Evolutionary conservation across 2,113 vertebrate genomes (phyloP).

Genomic region (Cololabis saira): DNA sequence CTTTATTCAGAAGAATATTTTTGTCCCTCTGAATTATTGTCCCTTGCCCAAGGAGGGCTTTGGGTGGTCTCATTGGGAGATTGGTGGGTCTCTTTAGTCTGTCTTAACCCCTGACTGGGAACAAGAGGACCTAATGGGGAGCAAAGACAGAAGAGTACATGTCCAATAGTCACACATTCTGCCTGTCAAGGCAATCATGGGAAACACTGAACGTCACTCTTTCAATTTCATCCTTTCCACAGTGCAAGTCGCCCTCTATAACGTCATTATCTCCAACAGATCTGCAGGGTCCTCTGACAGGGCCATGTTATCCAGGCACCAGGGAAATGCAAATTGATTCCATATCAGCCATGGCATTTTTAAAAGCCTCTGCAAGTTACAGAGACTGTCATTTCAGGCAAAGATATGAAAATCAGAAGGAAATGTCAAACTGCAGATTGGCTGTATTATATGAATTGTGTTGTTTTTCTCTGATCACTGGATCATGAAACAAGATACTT

Average conservation of each 20-base stretch:
- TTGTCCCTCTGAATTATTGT: constrained; percentile 72
- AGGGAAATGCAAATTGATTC: constrained; percentile 88
- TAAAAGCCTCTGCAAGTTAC: constrained; percentile 79
- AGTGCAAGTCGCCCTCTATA: constrained; percentile 69
- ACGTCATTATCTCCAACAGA: constrained; percentile 83
- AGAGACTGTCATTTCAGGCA: constrained; percentile 80
- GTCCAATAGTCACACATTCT: constrained; percentile 68
- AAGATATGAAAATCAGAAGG: constrained; percentile 81
- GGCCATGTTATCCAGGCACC: constrained; percentile 79
- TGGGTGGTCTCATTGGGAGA: constrained; percentile 72
- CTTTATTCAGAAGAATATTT: constrained; percentile 33
- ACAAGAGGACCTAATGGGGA: constrained; percentile 84
- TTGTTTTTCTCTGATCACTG: constrained; percentile 79
- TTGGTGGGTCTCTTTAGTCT: constrained; percentile 78
- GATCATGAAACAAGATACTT: constrained; percentile 71
- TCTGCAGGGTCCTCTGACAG: constrained; percentile 82
- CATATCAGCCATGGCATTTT: constrained; percentile 85
- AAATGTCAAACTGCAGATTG: constrained; percentile 82
- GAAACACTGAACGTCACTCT: constrained; percentile 82
- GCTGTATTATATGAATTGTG: constrained; percentile 67
- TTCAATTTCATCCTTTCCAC: constrained; percentile 79
- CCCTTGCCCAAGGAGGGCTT: constrained; percentile 72
- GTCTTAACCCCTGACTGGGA: constrained; percentile 82
- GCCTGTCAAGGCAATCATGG: constrained; percentile 79
- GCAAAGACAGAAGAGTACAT: constrained; percentile 72